Percentiles rank a stretch among this genome's conserved stretches.
phyloP scores from a whole-genome alignment of 2,797 vertebrate species.

The Poeciliopsis paucimaculata region DNA sequence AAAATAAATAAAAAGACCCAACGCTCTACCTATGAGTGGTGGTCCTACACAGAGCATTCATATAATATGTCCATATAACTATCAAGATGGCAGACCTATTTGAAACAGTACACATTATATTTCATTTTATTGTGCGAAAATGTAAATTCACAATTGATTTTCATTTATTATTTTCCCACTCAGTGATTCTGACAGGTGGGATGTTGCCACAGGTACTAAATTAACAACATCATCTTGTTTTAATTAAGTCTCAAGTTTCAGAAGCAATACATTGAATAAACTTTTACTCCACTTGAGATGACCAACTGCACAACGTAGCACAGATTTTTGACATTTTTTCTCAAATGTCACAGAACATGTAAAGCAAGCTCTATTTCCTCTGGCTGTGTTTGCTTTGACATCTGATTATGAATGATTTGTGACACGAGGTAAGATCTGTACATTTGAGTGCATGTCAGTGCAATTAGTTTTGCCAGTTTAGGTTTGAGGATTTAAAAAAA shows the following conservation, averaged over 20 bases:
- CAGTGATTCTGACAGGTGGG: conserved; percentile 20
- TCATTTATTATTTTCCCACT: neutral
- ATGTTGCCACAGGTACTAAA: conserved; percentile 37
- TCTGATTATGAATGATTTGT: conserved; percentile 5
- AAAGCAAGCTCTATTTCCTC: conserved; percentile 1
- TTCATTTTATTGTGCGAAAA: conserved; percentile 36
- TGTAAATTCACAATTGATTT: conserved; percentile 43
- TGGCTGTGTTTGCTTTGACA: conserved; percentile 5
- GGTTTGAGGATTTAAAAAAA: neutral
- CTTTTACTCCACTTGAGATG: conserved; percentile 33
- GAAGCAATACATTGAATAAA: conserved; percentile 40
- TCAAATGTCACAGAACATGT: conserved; percentile 4
- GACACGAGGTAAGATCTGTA: conserved; percentile 16
- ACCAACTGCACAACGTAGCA: neutral
- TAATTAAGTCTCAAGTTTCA: conserved; percentile 52
- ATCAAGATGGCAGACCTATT: neutral
- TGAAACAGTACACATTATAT: neutral
- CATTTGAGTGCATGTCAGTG: conserved; percentile 16
- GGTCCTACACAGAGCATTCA: neutral
- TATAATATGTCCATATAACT: neutral
- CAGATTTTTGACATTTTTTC: conserved; percentile 17
- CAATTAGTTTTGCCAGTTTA: conserved; percentile 1
- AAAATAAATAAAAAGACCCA: neutral
- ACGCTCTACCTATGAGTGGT: neutral
- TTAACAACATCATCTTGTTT: conserved; percentile 52